phyloP scores from a whole-genome alignment of 2,888 invertebrate genomes.

The Megalurothrips usitatus region DNA sequence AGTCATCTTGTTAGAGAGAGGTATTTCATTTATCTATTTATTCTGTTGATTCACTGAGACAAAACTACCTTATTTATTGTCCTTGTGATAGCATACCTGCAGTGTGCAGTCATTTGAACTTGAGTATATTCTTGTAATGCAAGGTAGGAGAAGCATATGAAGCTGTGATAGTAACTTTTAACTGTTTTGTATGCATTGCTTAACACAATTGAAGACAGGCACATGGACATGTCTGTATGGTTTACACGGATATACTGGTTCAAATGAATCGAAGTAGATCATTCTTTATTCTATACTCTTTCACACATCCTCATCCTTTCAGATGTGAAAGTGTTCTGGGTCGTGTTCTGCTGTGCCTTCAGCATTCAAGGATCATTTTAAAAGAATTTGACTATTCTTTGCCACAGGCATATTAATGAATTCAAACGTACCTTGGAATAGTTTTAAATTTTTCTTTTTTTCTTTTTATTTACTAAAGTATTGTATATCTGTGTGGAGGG shows the following conservation, averaged over 20 bases:
- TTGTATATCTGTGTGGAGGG: slow-evolving; percentile 24
- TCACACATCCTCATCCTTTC: slow-evolving; percentile 17
- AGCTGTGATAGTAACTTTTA: slow-evolving; percentile 26
- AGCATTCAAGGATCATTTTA: slow-evolving; percentile 12
- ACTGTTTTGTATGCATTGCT: slow-evolving; percentile 26
- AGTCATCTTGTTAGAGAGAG: slow-evolving; percentile 24
- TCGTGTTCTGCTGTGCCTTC: slow-evolving; percentile 25
- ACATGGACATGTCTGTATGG: neutral
- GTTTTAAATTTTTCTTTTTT: neutral
- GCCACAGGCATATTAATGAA: neutral
- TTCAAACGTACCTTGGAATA: neutral
- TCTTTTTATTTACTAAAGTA: slow-evolving; percentile 16
- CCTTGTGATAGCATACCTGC: slow-evolving; percentile 24
- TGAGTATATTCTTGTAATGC: slow-evolving; percentile 26
- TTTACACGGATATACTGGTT: slow-evolving; percentile 26
- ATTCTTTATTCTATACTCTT: slow-evolving; percentile 19
- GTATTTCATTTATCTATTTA: slow-evolving; percentile 27
- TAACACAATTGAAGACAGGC: slow-evolving; percentile 17
- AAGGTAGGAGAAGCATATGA: slow-evolving; percentile 26
- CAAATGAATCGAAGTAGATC: slow-evolving; percentile 12
- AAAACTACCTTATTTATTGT: slow-evolving; percentile 27
- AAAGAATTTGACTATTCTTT: slow-evolving; percentile 18
- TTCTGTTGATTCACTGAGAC: slow-evolving; percentile 26
- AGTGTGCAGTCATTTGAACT: slow-evolving; percentile 26
- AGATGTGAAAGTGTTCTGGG: slow-evolving; percentile 17